A percentile compares a stretch with the other conserved stretches of the same genome.
Conservation (phyloP, 1,140 invertebrate species). For the Alviniconcha marisindica region DNA sequence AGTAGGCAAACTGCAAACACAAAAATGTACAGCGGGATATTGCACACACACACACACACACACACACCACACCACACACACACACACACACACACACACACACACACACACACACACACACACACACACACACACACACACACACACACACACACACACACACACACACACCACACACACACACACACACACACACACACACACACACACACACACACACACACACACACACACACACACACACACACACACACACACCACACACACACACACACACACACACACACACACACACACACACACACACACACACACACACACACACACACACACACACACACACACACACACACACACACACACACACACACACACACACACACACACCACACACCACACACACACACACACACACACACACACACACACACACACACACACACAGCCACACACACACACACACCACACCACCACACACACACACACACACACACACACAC, state of each 20-base stretch:
- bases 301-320: slow-evolving; percentile 42
- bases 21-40: too few relatives aligned
- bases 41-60: neutral
- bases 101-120: slow-evolving; percentile 1
- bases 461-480: too few relatives aligned
- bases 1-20: too few relatives aligned
- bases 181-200: neutral
- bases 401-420: slow-evolving; percentile 46
- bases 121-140: slow-evolving; percentile 15
- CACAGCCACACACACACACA: neutral
- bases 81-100: neutral
- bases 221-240: slow-evolving; percentile 1
- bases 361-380: slow-evolving; percentile 35
- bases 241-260: neutral
- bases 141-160: slow-evolving; percentile 16
- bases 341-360: too few relatives aligned
- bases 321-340: too few relatives aligned
- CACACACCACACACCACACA: slow-evolving; percentile 39
- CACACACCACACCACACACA: neutral
- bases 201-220: neutral
- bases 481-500: too few relatives aligned
- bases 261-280: slow-evolving; percentile 22
- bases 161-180: neutral
- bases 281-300: slow-evolving; percentile 23
- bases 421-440: slow-evolving; percentile 22